Base-by-base conservation (phyloP, 2,797 vertebrate species). In the Tamandua tetradactyla region DNA sequence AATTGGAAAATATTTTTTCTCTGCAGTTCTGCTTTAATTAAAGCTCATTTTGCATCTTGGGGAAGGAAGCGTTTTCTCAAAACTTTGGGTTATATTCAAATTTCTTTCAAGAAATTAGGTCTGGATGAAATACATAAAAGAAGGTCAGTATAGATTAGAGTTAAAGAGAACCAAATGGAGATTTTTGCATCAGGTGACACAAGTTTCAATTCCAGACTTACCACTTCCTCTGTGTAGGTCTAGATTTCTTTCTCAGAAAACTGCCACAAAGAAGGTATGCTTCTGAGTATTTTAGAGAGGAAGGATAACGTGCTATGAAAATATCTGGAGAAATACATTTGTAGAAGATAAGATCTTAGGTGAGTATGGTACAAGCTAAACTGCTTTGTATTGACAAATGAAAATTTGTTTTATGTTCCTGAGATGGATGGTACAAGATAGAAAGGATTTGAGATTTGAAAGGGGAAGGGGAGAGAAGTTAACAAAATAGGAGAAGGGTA, bases 11-110 rank as follows among this genome's bases (percentile, higher is more conserved):
- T 95, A 95, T 80, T 71, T 66, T 96, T 94, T 75, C 0, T 0
- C 40, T 96, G 35, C 66, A 57, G 71, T 64, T 96, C 17, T 94
- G 92, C 35, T 80, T 96, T 97, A 98, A 97, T 97, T 68, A 97
- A 98, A 93, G 7, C n/a, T 97, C 94, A 96, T 93, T 97, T 61
- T 92, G 96, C 95, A 87, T 95, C 2, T 94, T 91, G 66, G 59
- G 20, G 49, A 87, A 71, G 64, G 72, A 86, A 71, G 9, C 91
- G 68, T 86, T 96, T 89, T 80, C 11, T 35, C 78, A 72, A 94
- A 87, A 95, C 10, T 94, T 97, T 8, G n/a, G 72, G 55, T 35
- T 0, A 91, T 82, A 85, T 96, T 97, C 89, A 40, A 85, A 20
- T 84, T 92, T 96, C 42, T 37, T 71, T 75, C 15, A 27, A 89